Evolutionary conservation across 2,888 invertebrate genomes (phyloP), one percentile per base, ranked within the genome.

Genomic region (Lepas anatifera): DNA sequence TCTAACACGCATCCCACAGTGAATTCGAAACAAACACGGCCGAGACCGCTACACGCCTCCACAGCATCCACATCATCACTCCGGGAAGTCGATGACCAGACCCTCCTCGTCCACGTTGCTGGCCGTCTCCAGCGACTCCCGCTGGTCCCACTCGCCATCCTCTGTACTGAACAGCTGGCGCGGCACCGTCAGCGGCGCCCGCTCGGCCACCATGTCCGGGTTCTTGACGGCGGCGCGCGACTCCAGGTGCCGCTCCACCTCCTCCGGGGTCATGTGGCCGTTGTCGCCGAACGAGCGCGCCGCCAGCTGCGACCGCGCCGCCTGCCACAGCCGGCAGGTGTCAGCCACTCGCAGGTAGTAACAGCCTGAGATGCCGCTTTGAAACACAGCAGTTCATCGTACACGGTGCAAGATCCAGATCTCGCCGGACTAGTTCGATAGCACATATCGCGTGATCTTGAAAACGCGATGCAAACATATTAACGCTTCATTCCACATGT

Each of bases 151-250:
- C 13, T 39, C 64, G 64, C n/a, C 39, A 13, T 37, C 64, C 77
- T 95, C 94, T 80, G 94, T 94, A 80, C 93, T 94, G 78, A 95
- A 95, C 89, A 95, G 92, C 81, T 95, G 94, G 52, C 89, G 90
- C 7, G 95, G 95, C 39, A 95, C 90, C 18, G 92, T 92, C 1
- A 92, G 88, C 0, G 93, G 92, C 41, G 93, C 90, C 75, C 90
- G 86, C 79, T 93, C 93, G 18, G 77, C 77, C 39, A 39, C 39
- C 64, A 64, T 35, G 64, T 64, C 64, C 37, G 37, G 37, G 13
- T 35, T 18, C 8, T n/a, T 35, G 64, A 37, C 39, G 39, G 37
- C 39, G 4, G 70, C 69, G 25, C 89, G 83, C 22, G 92, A 89
- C 79, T 94, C 93, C 73, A 95, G 81, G 78, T 95, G 94, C 50